phyloP scores from a whole-genome alignment of 1,140 invertebrate genomes.

The Zelostemma sp. region DNA sequence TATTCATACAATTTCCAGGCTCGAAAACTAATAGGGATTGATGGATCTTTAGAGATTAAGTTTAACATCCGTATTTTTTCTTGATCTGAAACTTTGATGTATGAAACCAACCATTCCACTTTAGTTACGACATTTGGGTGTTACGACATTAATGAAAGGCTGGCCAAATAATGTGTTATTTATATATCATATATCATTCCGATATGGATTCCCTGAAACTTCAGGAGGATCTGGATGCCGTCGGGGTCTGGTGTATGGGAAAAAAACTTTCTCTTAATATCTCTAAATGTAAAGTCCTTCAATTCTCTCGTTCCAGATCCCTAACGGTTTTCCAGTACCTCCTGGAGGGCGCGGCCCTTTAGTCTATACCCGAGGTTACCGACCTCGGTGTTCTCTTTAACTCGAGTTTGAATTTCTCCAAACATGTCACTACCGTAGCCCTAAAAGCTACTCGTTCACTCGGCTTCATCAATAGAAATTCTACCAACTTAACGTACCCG shows the following conservation, averaged over 20 bases:
- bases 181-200: no score
- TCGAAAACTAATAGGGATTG: no score
- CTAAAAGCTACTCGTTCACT: background rate
- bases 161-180: constrained; percentile 31
- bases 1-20: no score
- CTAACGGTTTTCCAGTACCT: background rate
- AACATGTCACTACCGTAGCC: background rate
- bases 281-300: no score
- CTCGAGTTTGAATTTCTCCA: background rate
- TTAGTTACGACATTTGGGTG: no score
- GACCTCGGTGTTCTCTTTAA: background rate
- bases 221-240: constrained; percentile 6
- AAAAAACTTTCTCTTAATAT: constrained; percentile 14
- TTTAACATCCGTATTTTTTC: no score
- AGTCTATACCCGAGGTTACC: constrained; percentile 1
- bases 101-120: no score
- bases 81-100: no score
- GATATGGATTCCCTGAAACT: background rate
- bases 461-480: background rate
- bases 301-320: background rate
- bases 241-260: constrained; percentile 7
- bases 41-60: no score
- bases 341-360: background rate
- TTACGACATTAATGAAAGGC: constrained; percentile 61
- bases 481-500: background rate